Evolutionary conservation across 2,797 vertebrate species (phyloP).

Genomic region (Valencia hispanica): DNA sequence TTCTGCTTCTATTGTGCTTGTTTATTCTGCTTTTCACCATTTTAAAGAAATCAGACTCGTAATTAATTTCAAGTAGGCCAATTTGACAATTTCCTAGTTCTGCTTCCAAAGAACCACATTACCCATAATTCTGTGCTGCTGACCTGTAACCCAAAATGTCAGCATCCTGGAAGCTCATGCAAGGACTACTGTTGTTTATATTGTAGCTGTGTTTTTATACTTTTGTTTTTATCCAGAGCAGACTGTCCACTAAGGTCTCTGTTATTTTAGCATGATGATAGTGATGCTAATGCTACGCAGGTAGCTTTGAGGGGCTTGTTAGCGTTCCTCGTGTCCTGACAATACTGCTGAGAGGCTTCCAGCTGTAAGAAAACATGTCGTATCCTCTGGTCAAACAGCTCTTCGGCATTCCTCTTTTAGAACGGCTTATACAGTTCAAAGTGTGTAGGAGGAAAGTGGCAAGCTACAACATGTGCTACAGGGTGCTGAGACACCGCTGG

Average conservation of each 20-base stretch:
- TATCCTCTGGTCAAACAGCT: conserved; percentile 31
- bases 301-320: background rate
- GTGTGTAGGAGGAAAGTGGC: conserved; percentile 56
- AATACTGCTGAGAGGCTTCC: background rate
- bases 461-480: conserved; percentile 28
- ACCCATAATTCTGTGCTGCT: conserved; percentile 63
- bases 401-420: conserved; percentile 32
- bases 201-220: background rate
- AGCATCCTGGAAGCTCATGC: conserved; percentile 42
- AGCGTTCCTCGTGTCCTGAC: background rate
- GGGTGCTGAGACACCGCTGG: conserved; percentile 70
- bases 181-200: background rate
- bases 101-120: conserved; percentile 49
- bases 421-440: conserved; percentile 61
- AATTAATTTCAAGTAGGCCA: background rate
- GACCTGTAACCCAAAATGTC: conserved; percentile 74
- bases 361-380: conserved; percentile 46
- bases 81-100: background rate
- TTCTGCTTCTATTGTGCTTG: background rate
- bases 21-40: background rate
- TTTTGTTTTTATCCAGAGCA: background rate
- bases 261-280: background rate
- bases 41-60: background rate
- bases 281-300: background rate
- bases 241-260: too few species aligned